Evolutionary conservation across 2,797 vertebrate species (phyloP).

Genomic region (Toxotes lorentzi): DNA sequence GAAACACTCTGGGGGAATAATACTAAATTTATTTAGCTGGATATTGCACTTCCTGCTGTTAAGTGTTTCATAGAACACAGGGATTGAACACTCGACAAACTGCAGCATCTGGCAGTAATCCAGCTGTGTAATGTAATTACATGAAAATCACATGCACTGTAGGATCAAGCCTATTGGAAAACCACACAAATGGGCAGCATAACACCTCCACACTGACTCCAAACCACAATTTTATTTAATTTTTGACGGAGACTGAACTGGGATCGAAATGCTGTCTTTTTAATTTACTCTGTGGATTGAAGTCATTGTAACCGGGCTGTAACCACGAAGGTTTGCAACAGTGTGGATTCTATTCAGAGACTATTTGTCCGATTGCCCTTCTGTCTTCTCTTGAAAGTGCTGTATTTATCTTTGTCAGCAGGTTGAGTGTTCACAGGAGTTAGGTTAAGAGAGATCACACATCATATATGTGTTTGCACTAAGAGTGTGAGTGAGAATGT

Average conservation of each 20-base stretch:
- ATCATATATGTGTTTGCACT: not conserved
- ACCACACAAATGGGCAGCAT: not conserved
- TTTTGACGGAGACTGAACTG: not conserved
- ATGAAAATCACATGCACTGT: not conserved
- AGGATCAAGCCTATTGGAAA: not conserved
- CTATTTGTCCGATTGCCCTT: conserved; percentile 20
- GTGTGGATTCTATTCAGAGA: conserved; percentile 62
- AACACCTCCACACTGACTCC: not conserved
- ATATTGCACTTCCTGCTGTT: not conserved
- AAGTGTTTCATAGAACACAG: not conserved
- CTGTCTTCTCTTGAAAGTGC: conserved; percentile 19
- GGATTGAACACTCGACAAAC: not conserved
- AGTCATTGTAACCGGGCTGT: not conserved
- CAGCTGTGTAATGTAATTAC: not conserved
- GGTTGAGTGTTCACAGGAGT: conserved; percentile 23
- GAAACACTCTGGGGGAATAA: conserved; percentile 4
- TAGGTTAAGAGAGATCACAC: not conserved
- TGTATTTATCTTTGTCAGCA: conserved; percentile 29
- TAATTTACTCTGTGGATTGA: conserved; percentile 13
- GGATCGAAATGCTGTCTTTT: not conserved
- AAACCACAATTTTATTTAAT: conserved; percentile 3
- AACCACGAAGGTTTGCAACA: not conserved
- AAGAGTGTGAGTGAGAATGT: not conserved
- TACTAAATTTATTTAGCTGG: not conserved
- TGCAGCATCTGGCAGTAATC: not conserved